A percentile compares a stretch with the other conserved stretches of the same genome.
These are phyloP conservation scores for Pachypeltis micranthus DNA, from an alignment of 1,140 invertebrate species.

Conservation along the genomic window DNA sequence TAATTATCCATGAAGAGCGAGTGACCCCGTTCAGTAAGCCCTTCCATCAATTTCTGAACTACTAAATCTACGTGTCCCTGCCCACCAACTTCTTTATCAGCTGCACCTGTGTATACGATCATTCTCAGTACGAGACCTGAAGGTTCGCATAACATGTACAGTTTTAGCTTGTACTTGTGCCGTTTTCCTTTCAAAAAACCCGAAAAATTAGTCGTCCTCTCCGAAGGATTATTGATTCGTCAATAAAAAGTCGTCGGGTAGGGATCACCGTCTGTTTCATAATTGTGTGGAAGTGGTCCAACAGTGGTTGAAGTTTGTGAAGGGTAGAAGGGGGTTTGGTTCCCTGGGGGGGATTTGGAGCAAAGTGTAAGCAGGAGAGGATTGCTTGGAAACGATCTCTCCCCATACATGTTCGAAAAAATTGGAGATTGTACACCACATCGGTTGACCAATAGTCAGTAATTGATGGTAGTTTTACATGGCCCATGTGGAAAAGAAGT, in stretches of 20 bases:
- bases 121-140: constrained; percentile 15
- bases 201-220: constrained; percentile 30
- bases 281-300: constrained; percentile 6
- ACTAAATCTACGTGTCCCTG: constrained; percentile 16
- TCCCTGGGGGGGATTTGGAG: background rate
- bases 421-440: background rate
- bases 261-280: constrained; percentile 16
- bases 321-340: background rate
- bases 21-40: constrained; percentile 18
- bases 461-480: constrained; percentile 2
- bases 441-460: constrained; percentile 17
- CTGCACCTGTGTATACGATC: constrained; percentile 17
- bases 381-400: constrained; percentile 13
- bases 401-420: constrained; percentile 6
- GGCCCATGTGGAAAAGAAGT: constrained; percentile 17
- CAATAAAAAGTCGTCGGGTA: constrained; percentile 23
- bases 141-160: constrained; percentile 28
- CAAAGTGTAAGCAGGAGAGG: background rate
- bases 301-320: constrained; percentile 7
- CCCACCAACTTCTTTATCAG: constrained; percentile 3
- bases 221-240: constrained; percentile 30
- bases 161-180: constrained; percentile 31
- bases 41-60: constrained; percentile 16
- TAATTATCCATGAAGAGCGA: constrained; percentile 26
- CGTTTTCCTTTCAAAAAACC: constrained; percentile 30